Evolutionary conservation across 64 coral and sea anemone species (phyloP), one percentile per base, ranked within the genome.

Genomic region (Actinia tenebrosa): DNA sequence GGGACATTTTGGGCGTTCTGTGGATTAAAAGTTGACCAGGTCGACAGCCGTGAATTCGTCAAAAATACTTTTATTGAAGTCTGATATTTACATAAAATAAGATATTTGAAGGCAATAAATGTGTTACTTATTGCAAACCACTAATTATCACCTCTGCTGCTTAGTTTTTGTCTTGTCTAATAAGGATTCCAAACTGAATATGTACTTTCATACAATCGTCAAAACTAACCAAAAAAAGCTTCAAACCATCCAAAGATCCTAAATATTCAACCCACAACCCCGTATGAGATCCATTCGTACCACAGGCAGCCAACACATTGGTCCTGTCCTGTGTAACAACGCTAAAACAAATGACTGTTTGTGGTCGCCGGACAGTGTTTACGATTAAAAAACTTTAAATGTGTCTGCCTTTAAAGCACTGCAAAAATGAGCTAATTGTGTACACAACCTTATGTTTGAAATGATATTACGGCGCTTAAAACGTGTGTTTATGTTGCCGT

Each of bases 51-150:
- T 22, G 22, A 37, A 15, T 30, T 75, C 69, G 69, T 75, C 69
- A 75, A 75, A 75, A 75, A 75, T 75, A 15, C 69, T 75, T 75
- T 75, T 75, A 75, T 75, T 75, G n/a, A 75, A 42, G 69, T 75
- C 1, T 75, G 11, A 25, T 75, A 75, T 75, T 75, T 75, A 75
- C 69, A 75, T 75, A 11, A 75, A 30, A 30, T 75, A 75, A 75
- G 42, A 66, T 66, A 23, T 19, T 61, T 75, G 69, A 13, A 71
- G 22, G 19, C 61, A 18, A 4, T 14, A 3, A 64, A 20, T 66
- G 18, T 66, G 17, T 23, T 66, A 10, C 22, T 3, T 22, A n/a
- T 66, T 50, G 3, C 47, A 50, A 50, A 50, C 47, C 47, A 66
- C 63, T 23, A 5, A 22, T 19, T 66, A 22, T 8, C 0, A 22